phyloP scores from a whole-genome alignment of 1,140 invertebrate species.

The Caenorhabditis briggsae region DNA sequence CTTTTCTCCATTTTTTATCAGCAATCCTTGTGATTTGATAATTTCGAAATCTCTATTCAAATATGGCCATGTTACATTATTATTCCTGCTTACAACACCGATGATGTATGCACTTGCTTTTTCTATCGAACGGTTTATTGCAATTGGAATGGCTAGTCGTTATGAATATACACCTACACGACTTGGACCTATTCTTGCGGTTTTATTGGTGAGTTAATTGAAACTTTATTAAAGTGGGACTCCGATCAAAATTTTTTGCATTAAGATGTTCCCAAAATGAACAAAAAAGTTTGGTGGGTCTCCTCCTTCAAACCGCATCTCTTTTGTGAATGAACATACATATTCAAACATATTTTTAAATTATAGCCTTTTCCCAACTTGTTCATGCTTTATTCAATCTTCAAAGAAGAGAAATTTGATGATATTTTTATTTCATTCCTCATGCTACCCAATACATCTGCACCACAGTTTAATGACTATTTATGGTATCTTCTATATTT shows the following conservation, averaged over 20 bases:
- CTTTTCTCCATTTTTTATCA: not conserved
- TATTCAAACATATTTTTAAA: too few species aligned
- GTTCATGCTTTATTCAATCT: not conserved
- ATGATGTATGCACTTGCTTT: not conserved
- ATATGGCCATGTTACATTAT: not conserved
- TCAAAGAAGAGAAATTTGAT: not conserved
- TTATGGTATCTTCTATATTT: not conserved
- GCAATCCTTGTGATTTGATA: not conserved
- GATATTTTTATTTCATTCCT: constrained; percentile 12
- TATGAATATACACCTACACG: not conserved
- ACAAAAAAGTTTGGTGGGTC: too few species aligned
- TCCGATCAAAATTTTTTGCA: not conserved
- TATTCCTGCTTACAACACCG: not conserved
- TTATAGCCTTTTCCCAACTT: not conserved
- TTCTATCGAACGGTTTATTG: not conserved
- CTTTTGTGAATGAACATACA: too few species aligned
- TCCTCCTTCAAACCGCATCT: too few species aligned
- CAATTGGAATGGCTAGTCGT: not conserved
- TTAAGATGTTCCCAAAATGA: not conserved
- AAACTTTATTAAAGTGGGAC: not conserved
- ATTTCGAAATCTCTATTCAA: not conserved
- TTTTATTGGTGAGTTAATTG: not conserved
- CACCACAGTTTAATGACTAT: not conserved
- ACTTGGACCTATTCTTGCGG: not conserved
- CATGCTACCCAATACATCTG: not conserved